phyloP scores from a whole-genome alignment of 2,113 vertebrate genomes.

The Cephalopterus ornatus region DNA sequence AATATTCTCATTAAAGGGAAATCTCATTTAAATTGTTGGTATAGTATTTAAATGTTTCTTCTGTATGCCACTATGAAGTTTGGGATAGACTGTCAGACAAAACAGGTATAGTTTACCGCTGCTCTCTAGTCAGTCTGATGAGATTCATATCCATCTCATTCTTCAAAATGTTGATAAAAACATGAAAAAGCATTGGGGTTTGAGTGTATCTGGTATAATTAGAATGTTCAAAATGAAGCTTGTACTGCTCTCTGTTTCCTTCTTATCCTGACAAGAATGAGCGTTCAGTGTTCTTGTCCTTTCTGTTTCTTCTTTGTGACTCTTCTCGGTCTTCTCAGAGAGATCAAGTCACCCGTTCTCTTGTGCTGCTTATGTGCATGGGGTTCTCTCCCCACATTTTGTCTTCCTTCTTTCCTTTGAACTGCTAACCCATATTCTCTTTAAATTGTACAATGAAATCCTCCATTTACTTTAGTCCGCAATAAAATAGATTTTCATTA shows the following conservation, averaged over 20 bases:
- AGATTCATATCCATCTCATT: neutral
- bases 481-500: slow-evolving; percentile 59
- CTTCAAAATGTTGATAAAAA: neutral
- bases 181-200: neutral
- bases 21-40: neutral
- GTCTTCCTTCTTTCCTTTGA: neutral
- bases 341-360: neutral
- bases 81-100: neutral
- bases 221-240: neutral
- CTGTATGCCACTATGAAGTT: neutral
- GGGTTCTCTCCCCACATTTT: neutral
- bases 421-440: neutral
- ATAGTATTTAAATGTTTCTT: neutral
- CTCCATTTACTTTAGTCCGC: slow-evolving; percentile 40
- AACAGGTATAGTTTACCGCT: neutral
- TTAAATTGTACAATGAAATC: slow-evolving; percentile 20
- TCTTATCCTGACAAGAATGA: neutral
- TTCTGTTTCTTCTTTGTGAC: neutral
- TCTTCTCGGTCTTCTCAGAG: neutral
- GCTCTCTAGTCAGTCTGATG: neutral
- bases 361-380: neutral
- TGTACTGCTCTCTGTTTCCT: neutral
- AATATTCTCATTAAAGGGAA: neutral
- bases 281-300: neutral
- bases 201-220: neutral